phyloP scores from a whole-genome alignment of 2,888 invertebrate species.

The Baronia brevicornis region DNA sequence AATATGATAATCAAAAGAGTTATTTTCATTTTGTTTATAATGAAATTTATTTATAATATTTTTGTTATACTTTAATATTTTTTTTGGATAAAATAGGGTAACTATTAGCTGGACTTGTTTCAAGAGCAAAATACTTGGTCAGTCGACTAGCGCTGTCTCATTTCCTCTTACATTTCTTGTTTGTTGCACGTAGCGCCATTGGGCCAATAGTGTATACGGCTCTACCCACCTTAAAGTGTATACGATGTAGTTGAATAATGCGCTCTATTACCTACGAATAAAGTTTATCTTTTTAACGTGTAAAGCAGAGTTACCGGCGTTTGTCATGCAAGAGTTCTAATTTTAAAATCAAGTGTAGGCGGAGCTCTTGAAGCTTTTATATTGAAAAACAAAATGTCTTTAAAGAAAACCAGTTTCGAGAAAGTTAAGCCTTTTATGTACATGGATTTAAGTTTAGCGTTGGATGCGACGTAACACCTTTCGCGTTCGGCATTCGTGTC shows the following conservation, averaged over 20 bases:
- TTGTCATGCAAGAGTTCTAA: conserved; percentile 75
- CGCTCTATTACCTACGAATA: conserved; percentile 65
- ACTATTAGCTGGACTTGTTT: neutral
- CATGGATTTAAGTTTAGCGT: conserved; percentile 58
- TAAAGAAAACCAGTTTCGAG: conserved; percentile 70
- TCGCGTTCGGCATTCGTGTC: conserved; percentile 30
- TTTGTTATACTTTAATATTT: too few relatives aligned
- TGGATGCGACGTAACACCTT: conserved; percentile 57
- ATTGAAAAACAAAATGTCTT: conserved; percentile 74
- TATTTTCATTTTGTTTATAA: conserved; percentile 2
- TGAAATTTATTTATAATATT: neutral
- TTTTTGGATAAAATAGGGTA: conserved; percentile 1
- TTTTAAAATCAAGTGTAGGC: conserved; percentile 75
- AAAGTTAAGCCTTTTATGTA: conserved; percentile 73
- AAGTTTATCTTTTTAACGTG: conserved; percentile 72
- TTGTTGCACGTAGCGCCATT: conserved; percentile 68
- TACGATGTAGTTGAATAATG: conserved; percentile 65
- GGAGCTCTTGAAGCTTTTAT: conserved; percentile 70
- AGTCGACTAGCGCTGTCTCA: conserved; percentile 48
- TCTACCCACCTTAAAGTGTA: conserved; percentile 71
- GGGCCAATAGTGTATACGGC: conserved; percentile 72
- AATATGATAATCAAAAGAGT: neutral
- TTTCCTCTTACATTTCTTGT: conserved; percentile 65
- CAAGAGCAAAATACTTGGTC: conserved; percentile 1
- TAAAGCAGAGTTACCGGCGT: conserved; percentile 70